These are phyloP conservation scores for Hyles lineata DNA, from an alignment of 2,888 invertebrate species.

Conservation along the genomic window DNA sequence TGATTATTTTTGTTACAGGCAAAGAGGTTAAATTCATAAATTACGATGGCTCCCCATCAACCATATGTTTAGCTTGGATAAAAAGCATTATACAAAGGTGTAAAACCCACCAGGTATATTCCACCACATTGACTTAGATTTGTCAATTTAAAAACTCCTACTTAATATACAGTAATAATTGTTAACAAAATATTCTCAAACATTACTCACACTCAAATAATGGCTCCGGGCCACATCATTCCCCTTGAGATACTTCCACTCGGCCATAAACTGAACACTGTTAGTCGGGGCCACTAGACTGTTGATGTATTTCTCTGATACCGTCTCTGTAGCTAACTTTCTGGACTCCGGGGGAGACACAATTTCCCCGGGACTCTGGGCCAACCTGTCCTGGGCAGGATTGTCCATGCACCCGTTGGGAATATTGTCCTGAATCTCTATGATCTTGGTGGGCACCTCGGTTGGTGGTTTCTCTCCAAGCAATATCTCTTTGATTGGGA, in stretches of 20 bases:
- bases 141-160: too few relatives aligned
- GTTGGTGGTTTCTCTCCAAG: constrained; percentile 59
- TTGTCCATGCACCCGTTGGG: constrained; percentile 41
- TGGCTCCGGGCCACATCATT: constrained; percentile 79
- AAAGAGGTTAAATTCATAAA: too few relatives aligned
- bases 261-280: constrained; percentile 87
- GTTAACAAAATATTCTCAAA: not conserved
- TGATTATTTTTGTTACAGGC: too few relatives aligned
- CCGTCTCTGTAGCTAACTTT: constrained; percentile 55
- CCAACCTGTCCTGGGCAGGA: constrained; percentile 44
- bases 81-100: not conserved
- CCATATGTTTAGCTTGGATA: not conserved
- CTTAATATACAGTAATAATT: too few relatives aligned
- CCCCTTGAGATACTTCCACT: constrained; percentile 85
- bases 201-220: constrained; percentile 85
- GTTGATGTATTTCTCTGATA: constrained; percentile 50
- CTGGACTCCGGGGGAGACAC: constrained; percentile 56
- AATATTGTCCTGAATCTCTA: constrained; percentile 53
- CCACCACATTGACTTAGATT: not conserved
- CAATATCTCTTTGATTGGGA: constrained; percentile 78
- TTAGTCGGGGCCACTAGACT: constrained; percentile 80
- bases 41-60: too few relatives aligned
- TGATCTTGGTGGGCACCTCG: constrained; percentile 65
- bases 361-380: constrained; percentile 26
- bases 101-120: not conserved